phyloP scores from a whole-genome alignment of 2,797 vertebrate species.

The Microtus obscurus region DNA sequence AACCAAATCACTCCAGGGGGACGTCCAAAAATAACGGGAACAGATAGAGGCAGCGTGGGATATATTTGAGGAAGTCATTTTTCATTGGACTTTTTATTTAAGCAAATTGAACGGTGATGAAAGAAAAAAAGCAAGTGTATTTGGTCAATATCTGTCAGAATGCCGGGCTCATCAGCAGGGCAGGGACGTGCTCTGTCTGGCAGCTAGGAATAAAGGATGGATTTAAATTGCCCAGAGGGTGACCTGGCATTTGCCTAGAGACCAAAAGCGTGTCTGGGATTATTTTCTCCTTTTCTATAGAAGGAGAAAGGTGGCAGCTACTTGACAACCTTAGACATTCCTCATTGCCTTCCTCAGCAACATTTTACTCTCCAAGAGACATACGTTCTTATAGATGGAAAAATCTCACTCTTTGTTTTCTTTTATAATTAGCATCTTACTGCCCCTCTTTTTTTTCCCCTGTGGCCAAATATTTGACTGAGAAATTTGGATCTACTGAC shows the following conservation, averaged over 20 bases:
- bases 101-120: slow-evolving; percentile 84
- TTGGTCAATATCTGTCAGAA: slow-evolving; percentile 82
- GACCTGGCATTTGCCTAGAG: slow-evolving; percentile 63
- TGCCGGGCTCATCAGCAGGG: slow-evolving; percentile 71
- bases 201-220: slow-evolving; percentile 43
- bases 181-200: slow-evolving; percentile 58
- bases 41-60: slow-evolving; percentile 50
- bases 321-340: neutral
- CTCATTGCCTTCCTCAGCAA: neutral
- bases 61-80: slow-evolving; percentile 78
- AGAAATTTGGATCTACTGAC: neutral
- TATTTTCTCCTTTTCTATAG: neutral
- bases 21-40: slow-evolving; percentile 81
- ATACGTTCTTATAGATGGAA: neutral
- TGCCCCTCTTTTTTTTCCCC: neutral
- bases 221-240: slow-evolving; percentile 62
- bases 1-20: slow-evolving; percentile 81
- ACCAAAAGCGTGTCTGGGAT: slow-evolving; percentile 42
- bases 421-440: slow-evolving; percentile 26
- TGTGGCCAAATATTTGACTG: neutral
- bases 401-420: slow-evolving; percentile 10
- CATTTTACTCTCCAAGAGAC: neutral
- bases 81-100: slow-evolving; percentile 85
- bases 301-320: neutral
- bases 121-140: slow-evolving; percentile 78